These are phyloP conservation scores for Carassius auratus DNA, from an alignment of 2,113 vertebrate species.

Conservation along the genomic window DNA sequence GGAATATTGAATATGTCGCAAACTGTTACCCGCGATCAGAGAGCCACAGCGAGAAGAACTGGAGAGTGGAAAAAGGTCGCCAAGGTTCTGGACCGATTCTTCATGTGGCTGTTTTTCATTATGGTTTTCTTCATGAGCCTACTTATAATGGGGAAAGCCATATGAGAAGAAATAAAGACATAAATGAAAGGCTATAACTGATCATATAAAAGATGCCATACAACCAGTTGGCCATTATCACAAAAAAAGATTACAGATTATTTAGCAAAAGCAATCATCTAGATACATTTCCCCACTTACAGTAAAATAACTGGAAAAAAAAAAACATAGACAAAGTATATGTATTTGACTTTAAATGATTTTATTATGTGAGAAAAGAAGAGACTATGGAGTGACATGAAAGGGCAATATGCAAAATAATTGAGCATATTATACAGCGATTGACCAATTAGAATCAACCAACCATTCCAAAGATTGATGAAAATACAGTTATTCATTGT, in stretches of 20 bases:
- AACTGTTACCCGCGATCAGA: conserved; percentile 81
- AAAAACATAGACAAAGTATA: too few species aligned
- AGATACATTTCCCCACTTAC: too few species aligned
- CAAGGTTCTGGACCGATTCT: conserved; percentile 88
- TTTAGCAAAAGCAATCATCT: neutral
- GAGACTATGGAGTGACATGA: neutral
- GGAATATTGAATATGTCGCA: conserved; percentile 81
- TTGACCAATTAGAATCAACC: too few species aligned
- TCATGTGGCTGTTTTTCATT: conserved; percentile 89
- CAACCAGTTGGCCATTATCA: neutral
- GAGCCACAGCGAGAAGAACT: conserved; percentile 76
- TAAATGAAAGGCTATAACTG: neutral
- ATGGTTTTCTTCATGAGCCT: conserved; percentile 90
- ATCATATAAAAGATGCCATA: neutral
- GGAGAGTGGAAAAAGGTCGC: conserved; percentile 88
- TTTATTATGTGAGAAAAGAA: neutral
- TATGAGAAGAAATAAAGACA: neutral
- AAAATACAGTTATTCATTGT: too few species aligned
- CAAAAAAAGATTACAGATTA: neutral
- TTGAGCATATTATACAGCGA: neutral
- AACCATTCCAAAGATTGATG: too few species aligned
- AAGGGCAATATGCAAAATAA: neutral
- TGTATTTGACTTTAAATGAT: neutral
- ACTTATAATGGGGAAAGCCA: conserved; percentile 81
- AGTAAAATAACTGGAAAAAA: too few species aligned